Conservation (phyloP, 2,113 vertebrate species). For the Perca schrenkii region DNA sequence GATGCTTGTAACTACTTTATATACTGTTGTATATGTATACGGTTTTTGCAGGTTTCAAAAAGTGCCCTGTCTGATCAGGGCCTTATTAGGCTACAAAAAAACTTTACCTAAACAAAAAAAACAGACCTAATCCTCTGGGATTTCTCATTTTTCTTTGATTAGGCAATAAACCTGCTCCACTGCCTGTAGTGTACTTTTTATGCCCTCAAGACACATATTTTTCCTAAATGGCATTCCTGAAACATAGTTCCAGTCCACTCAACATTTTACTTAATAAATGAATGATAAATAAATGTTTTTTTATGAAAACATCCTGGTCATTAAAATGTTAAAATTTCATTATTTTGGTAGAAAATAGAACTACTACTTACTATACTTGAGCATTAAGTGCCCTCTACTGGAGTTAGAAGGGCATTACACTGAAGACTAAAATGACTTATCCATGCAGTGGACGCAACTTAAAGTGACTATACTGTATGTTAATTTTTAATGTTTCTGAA, state of each 20-base stretch:
- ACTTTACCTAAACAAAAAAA: background rate
- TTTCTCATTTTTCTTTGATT: background rate
- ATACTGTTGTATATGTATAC: too few species aligned
- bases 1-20: too few species aligned
- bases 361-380: background rate
- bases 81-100: background rate
- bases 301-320: background rate
- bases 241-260: background rate
- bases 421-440: background rate
- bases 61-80: too few species aligned
- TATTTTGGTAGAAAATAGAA: background rate
- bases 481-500: too few species aligned
- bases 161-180: background rate
- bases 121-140: background rate
- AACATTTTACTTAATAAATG: background rate
- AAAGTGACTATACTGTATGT: too few species aligned
- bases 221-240: background rate
- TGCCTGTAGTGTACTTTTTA: background rate
- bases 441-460: background rate
- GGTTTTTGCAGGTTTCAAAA: too few species aligned
- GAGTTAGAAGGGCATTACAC: background rate
- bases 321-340: background rate
- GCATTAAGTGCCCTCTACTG: conserved; percentile 62
- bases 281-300: background rate
- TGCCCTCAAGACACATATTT: conserved; percentile 39